phyloP scores from a whole-genome alignment of 2,797 vertebrate species.

The Ispidina picta region DNA sequence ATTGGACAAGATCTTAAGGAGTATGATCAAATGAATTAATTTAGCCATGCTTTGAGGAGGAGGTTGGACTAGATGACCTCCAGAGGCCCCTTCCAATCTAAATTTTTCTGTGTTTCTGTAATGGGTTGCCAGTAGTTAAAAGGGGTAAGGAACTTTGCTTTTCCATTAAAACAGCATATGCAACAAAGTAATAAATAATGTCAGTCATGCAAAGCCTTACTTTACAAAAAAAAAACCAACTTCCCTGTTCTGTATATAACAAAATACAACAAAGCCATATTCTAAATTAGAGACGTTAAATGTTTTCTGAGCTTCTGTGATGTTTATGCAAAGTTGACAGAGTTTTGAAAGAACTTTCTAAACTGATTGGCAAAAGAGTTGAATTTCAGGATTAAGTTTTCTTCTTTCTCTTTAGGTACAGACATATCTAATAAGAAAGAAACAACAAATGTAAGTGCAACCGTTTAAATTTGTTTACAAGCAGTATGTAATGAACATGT shows the following conservation, averaged over 20 bases:
- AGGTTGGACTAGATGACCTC: not conserved
- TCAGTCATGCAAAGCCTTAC: not conserved
- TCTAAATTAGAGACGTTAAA: not conserved
- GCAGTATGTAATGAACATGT: not conserved
- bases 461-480: not conserved
- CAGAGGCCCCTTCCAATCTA: not conserved
- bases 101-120: conserved; percentile 7
- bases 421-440: conserved; percentile 67
- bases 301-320: not conserved
- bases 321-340: not conserved
- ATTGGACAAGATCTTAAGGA: not conserved
- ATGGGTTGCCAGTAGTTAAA: not conserved
- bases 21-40: not conserved
- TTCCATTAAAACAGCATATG: not conserved
- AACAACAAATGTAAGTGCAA: conserved; percentile 70
- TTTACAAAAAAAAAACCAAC: not conserved
- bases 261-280: not conserved
- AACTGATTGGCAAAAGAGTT: not conserved
- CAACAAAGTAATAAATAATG: not conserved
- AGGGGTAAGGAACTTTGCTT: not conserved
- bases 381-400: not conserved
- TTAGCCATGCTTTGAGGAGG: not conserved
- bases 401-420: conserved; percentile 51
- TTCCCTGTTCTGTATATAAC: not conserved
- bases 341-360: not conserved